Percentiles rank a stretch among this genome's conserved stretches.
Evolutionary conservation across 2,797 vertebrate genomes (phyloP).

Genomic region (Trichosurus vulpecula): DNA sequence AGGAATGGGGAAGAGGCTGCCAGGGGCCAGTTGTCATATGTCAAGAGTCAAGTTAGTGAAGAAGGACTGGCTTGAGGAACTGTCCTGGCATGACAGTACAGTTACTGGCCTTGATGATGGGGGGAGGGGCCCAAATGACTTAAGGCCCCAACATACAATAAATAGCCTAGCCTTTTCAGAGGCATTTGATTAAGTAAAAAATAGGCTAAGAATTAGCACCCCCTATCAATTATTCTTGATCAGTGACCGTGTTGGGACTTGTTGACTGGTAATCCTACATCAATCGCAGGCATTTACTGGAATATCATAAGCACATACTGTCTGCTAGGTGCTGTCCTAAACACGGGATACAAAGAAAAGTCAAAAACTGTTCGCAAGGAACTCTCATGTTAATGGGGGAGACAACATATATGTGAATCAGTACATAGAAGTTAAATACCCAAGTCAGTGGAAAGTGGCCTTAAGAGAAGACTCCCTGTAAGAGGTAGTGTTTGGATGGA

Average conservation of each 20-base stretch:
- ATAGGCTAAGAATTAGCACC: background rate
- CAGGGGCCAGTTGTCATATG: background rate
- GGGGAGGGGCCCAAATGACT: background rate
- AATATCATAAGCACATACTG: background rate
- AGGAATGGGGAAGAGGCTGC: accelerated
- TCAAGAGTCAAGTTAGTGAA: background rate
- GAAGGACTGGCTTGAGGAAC: background rate
- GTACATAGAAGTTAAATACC: background rate
- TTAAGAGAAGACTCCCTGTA: background rate
- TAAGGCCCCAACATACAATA: background rate
- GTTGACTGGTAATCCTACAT: background rate
- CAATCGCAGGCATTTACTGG: no score
- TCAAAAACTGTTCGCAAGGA: background rate
- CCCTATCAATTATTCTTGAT: no score
- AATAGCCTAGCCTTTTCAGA: background rate
- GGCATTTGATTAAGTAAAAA: background rate
- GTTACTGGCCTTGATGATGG: background rate
- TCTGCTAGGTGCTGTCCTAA: background rate
- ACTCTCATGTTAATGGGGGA: background rate
- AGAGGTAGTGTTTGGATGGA: background rate
- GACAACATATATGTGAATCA: background rate
- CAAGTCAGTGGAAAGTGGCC: background rate
- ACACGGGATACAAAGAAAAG: background rate
- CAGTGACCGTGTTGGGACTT: background rate
- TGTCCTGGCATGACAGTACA: background rate